Percentiles rank a stretch among this genome's conserved stretches.
Evolutionary conservation across 2,797 vertebrate species (phyloP).

Genomic region (Numenius phaeopus): DNA sequence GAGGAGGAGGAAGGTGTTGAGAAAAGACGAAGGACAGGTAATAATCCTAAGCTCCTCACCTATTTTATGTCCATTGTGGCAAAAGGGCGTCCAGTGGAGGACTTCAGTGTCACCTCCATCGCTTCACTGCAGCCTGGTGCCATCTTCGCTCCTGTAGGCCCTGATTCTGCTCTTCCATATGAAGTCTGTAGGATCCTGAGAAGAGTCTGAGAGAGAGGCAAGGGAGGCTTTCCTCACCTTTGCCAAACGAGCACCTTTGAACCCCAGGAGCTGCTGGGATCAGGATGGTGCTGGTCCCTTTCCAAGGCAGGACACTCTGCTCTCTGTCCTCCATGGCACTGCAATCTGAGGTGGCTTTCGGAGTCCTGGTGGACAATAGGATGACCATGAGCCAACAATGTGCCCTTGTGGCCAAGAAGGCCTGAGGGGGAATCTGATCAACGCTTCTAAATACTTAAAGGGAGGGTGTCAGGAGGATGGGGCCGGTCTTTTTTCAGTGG

Average conservation of each 20-base stretch:
- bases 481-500: too few species aligned
- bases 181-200: neutral
- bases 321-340: rapidly evolving
- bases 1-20: slow-evolving; percentile 64
- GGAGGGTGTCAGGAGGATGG: too few species aligned
- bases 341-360: neutral
- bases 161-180: neutral
- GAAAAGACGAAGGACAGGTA: slow-evolving; percentile 56
- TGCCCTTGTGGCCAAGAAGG: too few species aligned
- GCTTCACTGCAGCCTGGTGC: neutral
- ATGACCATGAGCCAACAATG: too few species aligned
- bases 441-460: too few species aligned
- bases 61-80: neutral
- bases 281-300: neutral
- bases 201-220: neutral
- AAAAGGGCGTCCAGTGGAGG: neutral
- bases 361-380: too few species aligned
- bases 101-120: neutral
- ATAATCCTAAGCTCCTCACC: neutral
- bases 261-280: neutral
- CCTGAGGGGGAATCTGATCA: too few species aligned
- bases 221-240: neutral
- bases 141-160: neutral
- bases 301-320: rapidly evolving
- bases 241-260: neutral